Base-by-base conservation (phyloP, 1,140 invertebrate species). In the Hypothenemus hampei region DNA sequence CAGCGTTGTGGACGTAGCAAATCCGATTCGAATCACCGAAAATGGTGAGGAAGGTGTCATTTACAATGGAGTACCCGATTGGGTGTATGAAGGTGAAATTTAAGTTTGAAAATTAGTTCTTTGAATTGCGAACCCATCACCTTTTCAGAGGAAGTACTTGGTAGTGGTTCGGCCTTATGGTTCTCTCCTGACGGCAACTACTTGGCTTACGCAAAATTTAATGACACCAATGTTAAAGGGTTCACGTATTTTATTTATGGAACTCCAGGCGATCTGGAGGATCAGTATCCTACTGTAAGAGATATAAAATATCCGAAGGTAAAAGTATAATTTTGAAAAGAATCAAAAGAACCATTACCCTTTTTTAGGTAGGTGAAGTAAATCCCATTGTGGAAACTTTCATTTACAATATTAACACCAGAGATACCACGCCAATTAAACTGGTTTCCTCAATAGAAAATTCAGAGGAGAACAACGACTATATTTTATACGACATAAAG, bases 271-370 rank as follows among this genome's bases (percentile, higher is more conserved):
- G 77, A 78, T 56, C 53, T 82, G 4, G 71, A 77, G 3, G 78
- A 79, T 60, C 79, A 87, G 61, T 90, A 90, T 67, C 83, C 85
- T 0, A 73, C 75, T 40, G 72, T 80, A 1, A 72, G 81, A 21
- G 74, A 77, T 51, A 81, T 97, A 29, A 81, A 84, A 43, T 97
- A 95, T 73, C 93, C 93, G 1, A 97, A 96, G 80, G 92, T 84
- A 67, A 70, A 20, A n/a, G 40, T 29, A 26, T 45, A 16, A 11
- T 21, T 41, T 41, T 3, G 18, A 20, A 20, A 22, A 20, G 10
- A 41, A 41, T 41, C 1, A 15, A 8, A 36, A n/a, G 5, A 20
- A 21, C 39, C 19, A 20, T n/a, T 19, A 19, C 16, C 16, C 8
- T 16, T 10, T 41, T 41, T 20, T 19, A 89, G 86, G 79, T 83